Conservation (phyloP, 2,888 invertebrate genomes). For the Euzetes globulus region DNA sequence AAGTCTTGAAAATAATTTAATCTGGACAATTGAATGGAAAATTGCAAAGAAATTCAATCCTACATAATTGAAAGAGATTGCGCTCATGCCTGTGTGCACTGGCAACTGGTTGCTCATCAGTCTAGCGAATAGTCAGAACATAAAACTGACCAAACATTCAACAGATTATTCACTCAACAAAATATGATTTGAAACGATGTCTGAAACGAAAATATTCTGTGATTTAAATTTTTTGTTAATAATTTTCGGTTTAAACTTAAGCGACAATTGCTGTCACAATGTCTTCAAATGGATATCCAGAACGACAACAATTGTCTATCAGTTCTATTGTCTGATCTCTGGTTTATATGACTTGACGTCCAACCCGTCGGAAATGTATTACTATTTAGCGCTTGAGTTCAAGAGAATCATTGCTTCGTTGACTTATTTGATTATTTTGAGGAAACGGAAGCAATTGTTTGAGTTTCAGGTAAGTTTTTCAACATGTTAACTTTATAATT, state of each 20-base stretch:
- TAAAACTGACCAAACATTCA: no score
- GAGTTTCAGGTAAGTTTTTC: not conserved
- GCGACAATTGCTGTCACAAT: not conserved
- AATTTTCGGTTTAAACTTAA: not conserved
- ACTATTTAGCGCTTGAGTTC: not conserved
- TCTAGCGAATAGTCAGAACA: no score
- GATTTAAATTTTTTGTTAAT: not conserved
- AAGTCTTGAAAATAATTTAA: no score
- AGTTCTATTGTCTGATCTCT: not conserved
- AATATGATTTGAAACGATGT: not conserved
- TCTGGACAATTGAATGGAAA: no score
- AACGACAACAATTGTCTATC: not conserved
- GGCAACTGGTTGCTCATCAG: no score
- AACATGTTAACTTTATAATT: no score
- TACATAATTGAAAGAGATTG: no score
- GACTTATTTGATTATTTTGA: not conserved
- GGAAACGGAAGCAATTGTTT: not conserved
- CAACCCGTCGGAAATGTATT: not conserved
- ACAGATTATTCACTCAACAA: no score
- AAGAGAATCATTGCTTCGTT: not conserved
- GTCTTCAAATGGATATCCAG: not conserved
- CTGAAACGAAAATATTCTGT: constrained; percentile 1
- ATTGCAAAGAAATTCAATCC: no score
- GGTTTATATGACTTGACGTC: not conserved
- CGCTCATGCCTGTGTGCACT: no score